Percentiles rank a stretch among this genome's conserved stretches.
Evolutionary conservation across 2,888 invertebrate species (phyloP).

Genomic region (Caradrina kadenii): DNA sequence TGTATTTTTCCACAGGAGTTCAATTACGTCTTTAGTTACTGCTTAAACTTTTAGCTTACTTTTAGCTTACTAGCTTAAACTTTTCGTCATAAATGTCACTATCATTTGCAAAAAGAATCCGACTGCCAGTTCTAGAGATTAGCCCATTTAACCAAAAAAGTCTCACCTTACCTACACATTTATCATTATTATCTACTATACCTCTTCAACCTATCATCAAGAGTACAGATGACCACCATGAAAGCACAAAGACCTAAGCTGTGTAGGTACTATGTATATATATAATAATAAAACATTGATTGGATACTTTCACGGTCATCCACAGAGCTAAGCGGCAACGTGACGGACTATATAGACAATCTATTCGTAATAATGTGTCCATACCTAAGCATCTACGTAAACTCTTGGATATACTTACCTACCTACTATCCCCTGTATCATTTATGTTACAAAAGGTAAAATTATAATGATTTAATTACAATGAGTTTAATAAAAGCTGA

Average conservation of each 20-base stretch:
- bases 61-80: too few relatives aligned
- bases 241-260: conserved; percentile 7
- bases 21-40: too few relatives aligned
- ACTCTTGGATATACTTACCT: background rate
- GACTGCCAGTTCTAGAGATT: too few relatives aligned
- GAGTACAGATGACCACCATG: background rate
- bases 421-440: background rate
- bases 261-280: background rate
- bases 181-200: background rate
- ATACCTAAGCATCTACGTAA: background rate
- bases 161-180: background rate
- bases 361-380: background rate
- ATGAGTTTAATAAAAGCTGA: too few relatives aligned
- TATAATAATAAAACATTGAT: conserved; percentile 55
- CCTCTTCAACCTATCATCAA: background rate
- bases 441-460: too few relatives aligned
- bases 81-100: too few relatives aligned
- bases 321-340: conserved; percentile 9
- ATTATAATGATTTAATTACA: too few relatives aligned
- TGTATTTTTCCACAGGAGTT: too few relatives aligned
- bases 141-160: too few relatives aligned
- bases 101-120: too few relatives aligned
- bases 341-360: conserved; percentile 10
- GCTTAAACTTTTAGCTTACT: too few relatives aligned
- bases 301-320: conserved; percentile 55